Evolutionary conservation across 2,888 invertebrate genomes (phyloP).

Genomic region (Lepidochitona cinerea): DNA sequence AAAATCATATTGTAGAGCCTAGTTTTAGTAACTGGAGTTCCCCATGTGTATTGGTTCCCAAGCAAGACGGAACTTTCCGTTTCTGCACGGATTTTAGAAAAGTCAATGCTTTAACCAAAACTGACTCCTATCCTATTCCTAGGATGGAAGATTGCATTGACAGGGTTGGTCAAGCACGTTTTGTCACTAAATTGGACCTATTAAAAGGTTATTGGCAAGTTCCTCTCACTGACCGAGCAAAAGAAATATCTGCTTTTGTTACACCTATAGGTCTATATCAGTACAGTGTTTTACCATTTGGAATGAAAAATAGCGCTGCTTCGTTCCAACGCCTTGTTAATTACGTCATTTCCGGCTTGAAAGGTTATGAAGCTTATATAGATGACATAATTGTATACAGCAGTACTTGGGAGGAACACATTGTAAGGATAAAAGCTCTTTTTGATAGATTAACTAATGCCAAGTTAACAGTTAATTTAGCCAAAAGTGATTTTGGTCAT

Average conservation of each 20-base stretch:
- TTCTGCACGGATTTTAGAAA: slow-evolving; percentile 34
- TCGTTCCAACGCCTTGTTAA: slow-evolving; percentile 36
- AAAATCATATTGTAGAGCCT: slow-evolving; percentile 43
- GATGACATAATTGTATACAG: slow-evolving; percentile 25
- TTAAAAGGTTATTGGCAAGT: slow-evolving; percentile 14
- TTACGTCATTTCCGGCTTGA: background rate
- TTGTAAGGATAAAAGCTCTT: slow-evolving; percentile 11
- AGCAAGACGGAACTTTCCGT: slow-evolving; percentile 26
- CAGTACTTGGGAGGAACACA: slow-evolving; percentile 15
- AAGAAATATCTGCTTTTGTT: slow-evolving; percentile 35
- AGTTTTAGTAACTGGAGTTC: no score
- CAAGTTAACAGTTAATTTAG: background rate
- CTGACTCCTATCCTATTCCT: background rate
- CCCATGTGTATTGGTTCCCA: slow-evolving; percentile 35
- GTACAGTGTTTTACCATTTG: slow-evolving; percentile 39
- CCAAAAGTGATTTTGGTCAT: background rate
- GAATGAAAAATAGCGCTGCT: slow-evolving; percentile 34
- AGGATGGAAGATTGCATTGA: background rate
- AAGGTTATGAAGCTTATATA: slow-evolving; percentile 24
- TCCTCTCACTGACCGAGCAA: slow-evolving; percentile 32
- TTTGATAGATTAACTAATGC: background rate
- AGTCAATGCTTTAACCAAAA: background rate
- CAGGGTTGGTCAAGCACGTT: background rate
- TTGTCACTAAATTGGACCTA: background rate
- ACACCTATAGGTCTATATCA: slow-evolving; percentile 15